A percentile compares a stretch with the other conserved stretches of the same genome.
Conservation (phyloP, 2,888 invertebrate genomes). For the Stenichneumon culpator region DNA sequence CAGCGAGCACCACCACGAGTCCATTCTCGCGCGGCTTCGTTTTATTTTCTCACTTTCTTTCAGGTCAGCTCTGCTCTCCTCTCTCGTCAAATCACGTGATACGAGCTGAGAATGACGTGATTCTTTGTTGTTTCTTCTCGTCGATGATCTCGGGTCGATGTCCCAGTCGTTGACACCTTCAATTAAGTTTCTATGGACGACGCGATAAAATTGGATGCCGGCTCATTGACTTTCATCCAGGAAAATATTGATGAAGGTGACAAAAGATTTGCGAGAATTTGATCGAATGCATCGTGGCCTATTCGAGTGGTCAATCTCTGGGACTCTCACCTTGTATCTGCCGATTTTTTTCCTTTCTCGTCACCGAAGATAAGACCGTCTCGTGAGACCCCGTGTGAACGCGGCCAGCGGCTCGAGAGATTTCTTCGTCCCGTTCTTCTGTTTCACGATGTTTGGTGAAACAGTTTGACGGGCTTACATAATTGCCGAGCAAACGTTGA, state of each 20-base stretch:
- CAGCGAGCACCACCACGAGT: conserved; percentile 58
- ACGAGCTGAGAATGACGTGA: not conserved
- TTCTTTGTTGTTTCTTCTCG: not conserved
- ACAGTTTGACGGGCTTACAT: conserved; percentile 84
- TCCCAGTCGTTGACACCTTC: not conserved
- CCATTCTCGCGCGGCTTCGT: conserved; percentile 17
- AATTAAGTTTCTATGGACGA: not conserved
- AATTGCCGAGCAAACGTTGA: conserved; percentile 84
- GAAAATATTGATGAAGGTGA: not conserved
- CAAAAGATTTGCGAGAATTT: not conserved
- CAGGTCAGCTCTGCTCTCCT: conserved; percentile 22
- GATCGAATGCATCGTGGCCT: not conserved
- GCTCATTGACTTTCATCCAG: not conserved
- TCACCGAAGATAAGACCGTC: conserved; percentile 40
- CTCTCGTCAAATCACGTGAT: conserved; percentile 27
- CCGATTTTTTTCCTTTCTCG: conserved; percentile 35
- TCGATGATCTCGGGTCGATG: not conserved
- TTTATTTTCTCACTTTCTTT: conserved; percentile 41
- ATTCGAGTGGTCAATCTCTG: conserved; percentile 28
- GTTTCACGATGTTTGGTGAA: conserved; percentile 82
- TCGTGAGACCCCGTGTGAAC: conserved; percentile 78
- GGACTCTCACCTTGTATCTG: conserved; percentile 6
- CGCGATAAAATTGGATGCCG: not conserved
- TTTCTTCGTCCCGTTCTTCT: conserved; percentile 39
- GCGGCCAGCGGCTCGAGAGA: conserved; percentile 68